These are phyloP conservation scores for Dicerorhinus sumatrensis DNA, from an alignment of 2,113 vertebrate genomes.

Conservation along the genomic window DNA sequence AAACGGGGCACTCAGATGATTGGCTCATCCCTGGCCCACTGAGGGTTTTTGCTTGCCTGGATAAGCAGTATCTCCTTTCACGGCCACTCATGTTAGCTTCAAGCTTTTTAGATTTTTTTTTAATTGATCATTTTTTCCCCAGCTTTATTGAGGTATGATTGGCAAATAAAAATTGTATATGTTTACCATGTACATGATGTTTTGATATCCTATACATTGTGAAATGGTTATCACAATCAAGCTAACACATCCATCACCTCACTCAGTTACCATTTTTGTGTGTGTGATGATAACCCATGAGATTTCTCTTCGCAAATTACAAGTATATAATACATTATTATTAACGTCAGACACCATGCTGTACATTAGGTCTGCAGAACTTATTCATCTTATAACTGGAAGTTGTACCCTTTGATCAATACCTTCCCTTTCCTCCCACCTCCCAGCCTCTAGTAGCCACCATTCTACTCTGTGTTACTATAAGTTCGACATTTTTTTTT, in stretches of 20 bases:
- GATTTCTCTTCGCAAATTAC: background rate
- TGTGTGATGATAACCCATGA: background rate
- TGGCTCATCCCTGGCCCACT: background rate
- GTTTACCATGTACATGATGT: background rate
- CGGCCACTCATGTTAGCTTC: background rate
- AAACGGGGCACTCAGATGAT: accelerated
- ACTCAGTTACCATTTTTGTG: background rate
- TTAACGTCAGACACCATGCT: background rate
- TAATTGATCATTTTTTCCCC: background rate
- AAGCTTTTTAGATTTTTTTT: background rate
- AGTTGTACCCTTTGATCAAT: background rate
- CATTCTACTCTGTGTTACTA: background rate
- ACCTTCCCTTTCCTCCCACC: background rate
- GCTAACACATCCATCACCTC: background rate
- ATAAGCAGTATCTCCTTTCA: background rate
- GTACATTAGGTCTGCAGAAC: background rate
- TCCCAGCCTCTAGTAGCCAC: background rate
- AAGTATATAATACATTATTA: background rate
- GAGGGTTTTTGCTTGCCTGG: background rate
- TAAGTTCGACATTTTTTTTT: background rate
- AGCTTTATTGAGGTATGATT: background rate
- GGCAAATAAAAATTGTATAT: background rate
- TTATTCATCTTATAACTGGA: background rate
- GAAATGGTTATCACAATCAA: background rate
- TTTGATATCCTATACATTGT: background rate